These are phyloP conservation scores for Galeopsomyia nigrocyanea DNA, from an alignment of 2,888 invertebrate genomes.

Conservation along the genomic window DNA sequence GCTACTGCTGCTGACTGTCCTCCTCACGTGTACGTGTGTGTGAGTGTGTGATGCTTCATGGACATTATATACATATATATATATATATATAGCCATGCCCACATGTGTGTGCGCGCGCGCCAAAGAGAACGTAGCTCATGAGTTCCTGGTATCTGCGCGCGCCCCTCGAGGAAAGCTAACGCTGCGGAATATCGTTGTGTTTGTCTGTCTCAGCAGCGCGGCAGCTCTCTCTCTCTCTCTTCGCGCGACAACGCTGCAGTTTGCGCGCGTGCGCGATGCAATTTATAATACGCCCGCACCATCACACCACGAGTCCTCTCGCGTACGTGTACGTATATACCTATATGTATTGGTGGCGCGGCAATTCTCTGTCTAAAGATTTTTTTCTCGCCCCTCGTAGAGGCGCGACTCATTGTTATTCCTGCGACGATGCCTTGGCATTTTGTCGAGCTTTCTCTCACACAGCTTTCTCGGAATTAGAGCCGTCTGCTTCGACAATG, in stretches of 20 bases:
- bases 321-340: background rate
- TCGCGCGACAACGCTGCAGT: background rate
- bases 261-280: background rate
- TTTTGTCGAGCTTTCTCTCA: too few relatives aligned
- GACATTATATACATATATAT: background rate
- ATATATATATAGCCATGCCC: background rate
- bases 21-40: background rate
- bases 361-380: background rate
- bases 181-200: background rate
- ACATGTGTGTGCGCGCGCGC: background rate
- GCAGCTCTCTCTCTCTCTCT: slow-evolving; percentile 2
- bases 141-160: slow-evolving; percentile 48
- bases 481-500: too few relatives aligned
- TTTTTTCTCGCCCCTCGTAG: too few relatives aligned
- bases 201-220: background rate
- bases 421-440: too few relatives aligned
- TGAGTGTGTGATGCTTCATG: too few relatives aligned
- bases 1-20: background rate
- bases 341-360: background rate
- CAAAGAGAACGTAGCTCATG: slow-evolving; percentile 6
- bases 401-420: too few relatives aligned
- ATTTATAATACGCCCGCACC: slow-evolving; percentile 5
- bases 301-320: background rate
- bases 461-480: too few relatives aligned
- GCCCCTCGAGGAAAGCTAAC: slow-evolving; percentile 47